A percentile compares a stretch with the other conserved stretches of the same genome.
Evolutionary conservation across 2,113 vertebrate genomes (phyloP).

Genomic region (Scartelaos histophorus): DNA sequence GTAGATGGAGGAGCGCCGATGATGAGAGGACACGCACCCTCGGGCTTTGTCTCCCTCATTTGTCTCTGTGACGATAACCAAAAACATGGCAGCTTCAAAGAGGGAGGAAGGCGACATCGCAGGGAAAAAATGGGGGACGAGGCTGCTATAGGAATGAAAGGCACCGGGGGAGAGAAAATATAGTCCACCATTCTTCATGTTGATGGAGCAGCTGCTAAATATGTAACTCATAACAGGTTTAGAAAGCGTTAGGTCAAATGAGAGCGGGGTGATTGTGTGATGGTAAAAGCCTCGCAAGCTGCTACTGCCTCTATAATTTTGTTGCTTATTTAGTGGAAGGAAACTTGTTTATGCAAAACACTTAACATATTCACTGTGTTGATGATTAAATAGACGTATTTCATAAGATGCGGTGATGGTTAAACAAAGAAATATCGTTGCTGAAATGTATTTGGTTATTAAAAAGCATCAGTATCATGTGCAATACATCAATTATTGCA

Average conservation of each 20-base stretch:
- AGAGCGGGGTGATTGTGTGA: neutral
- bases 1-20: constrained; percentile 53
- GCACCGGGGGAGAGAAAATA: constrained; percentile 8
- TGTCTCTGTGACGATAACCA: constrained; percentile 67
- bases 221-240: constrained; percentile 5
- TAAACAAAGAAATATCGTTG: too few species aligned
- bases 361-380: too few species aligned
- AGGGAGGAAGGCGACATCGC: constrained; percentile 42
- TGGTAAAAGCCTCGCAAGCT: neutral
- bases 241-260: neutral
- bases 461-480: too few species aligned
- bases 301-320: neutral
- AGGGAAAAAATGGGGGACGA: constrained; percentile 21
- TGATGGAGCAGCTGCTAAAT: constrained; percentile 39
- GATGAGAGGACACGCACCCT: constrained; percentile 67
- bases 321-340: too few species aligned
- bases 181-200: constrained; percentile 44
- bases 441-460: too few species aligned
- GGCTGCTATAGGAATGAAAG: constrained; percentile 21
- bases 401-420: too few species aligned
- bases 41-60: constrained; percentile 61
- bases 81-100: constrained; percentile 60
- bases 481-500: too few species aligned
- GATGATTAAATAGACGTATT: too few species aligned
- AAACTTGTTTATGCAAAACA: too few species aligned